These are phyloP conservation scores for Medauroidea extradentata DNA, from an alignment of 1,140 invertebrate genomes.

Conservation along the genomic window DNA sequence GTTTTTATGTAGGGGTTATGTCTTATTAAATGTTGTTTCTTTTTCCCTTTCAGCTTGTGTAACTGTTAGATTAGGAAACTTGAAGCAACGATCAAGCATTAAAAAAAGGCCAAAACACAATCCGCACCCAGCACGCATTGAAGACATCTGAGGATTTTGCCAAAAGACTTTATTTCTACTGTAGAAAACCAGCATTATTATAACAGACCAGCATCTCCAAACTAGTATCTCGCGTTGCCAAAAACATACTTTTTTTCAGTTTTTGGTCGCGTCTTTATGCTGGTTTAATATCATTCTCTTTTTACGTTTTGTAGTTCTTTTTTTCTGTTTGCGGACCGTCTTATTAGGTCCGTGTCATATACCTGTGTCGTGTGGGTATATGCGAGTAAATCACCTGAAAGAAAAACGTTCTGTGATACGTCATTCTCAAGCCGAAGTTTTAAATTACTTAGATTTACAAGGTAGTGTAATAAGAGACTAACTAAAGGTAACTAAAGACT, in stretches of 20 bases:
- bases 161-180: constrained; percentile 22
- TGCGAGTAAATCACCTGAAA: constrained; percentile 11
- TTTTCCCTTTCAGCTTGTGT: constrained; percentile 67
- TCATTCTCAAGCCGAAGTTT: constrained; percentile 16
- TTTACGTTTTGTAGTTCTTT: constrained; percentile 17
- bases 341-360: constrained; percentile 2
- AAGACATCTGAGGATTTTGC: constrained; percentile 83
- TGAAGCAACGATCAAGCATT: constrained; percentile 34
- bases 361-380: not conserved
- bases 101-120: constrained; percentile 53
- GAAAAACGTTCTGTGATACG: constrained; percentile 31
- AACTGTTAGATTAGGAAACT: constrained; percentile 64
- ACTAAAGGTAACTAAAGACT: constrained; percentile 28
- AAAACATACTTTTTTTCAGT: not conserved
- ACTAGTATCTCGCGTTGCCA: constrained; percentile 2
- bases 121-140: constrained; percentile 81
- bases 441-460: constrained; percentile 8
- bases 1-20: no score
- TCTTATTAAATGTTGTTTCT: constrained; percentile 4
- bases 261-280: no score
- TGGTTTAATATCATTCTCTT: not conserved
- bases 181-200: constrained; percentile 3
- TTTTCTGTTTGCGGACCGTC: not conserved
- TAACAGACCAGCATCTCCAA: constrained; percentile 4
- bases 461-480: not conserved